Evolutionary conservation across 1,140 invertebrate genomes (phyloP).

Genomic region (Pogonus chalceus): DNA sequence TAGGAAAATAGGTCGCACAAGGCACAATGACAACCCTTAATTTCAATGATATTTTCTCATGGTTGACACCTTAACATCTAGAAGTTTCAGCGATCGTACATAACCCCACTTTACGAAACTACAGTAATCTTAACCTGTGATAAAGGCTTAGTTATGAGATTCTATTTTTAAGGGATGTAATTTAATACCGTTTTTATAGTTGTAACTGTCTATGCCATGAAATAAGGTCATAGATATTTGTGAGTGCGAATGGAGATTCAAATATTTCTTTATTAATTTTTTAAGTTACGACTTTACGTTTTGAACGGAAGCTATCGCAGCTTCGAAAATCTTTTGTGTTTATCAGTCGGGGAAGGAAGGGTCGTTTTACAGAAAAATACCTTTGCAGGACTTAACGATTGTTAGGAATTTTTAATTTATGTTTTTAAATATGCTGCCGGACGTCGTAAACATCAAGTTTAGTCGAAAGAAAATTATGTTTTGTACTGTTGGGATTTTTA

Average conservation of each 20-base stretch:
- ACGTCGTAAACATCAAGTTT: too few species aligned
- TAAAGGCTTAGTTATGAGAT: conserved; percentile 19
- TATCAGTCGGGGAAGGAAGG: background rate
- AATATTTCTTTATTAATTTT: conserved; percentile 5
- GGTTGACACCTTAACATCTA: conserved; percentile 6
- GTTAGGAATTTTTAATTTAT: background rate
- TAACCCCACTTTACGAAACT: background rate
- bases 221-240: background rate
- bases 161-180: conserved; percentile 21
- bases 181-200: conserved; percentile 25
- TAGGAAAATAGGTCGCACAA: conserved; percentile 16
- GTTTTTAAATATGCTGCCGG: background rate
- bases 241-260: conserved; percentile 3
- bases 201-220: conserved; percentile 5
- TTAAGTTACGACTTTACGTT: background rate
- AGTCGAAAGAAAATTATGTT: too few species aligned
- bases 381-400: background rate
- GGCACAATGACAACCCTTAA: conserved; percentile 26
- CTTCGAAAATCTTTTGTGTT: background rate
- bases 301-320: background rate
- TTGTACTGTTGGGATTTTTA: too few species aligned
- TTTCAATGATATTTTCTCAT: conserved; percentile 27
- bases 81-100: background rate
- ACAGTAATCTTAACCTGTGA: background rate
- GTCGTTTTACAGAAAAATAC: background rate